Base-by-base conservation (phyloP, 2,797 vertebrate genomes). In the Aldrovandia affinis region DNA sequence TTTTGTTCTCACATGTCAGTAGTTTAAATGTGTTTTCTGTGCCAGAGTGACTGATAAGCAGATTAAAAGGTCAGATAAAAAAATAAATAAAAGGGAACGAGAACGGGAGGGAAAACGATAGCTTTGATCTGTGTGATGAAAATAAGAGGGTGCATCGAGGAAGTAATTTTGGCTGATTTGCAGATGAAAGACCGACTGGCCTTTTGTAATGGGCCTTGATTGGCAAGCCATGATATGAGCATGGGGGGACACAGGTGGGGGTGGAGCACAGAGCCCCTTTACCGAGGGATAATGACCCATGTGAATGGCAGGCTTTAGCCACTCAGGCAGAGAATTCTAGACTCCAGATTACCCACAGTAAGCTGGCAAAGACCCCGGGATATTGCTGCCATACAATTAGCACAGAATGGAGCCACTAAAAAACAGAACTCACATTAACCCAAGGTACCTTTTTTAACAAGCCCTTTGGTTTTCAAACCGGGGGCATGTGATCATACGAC, bases 101-200 rank as follows among this genome's bases (percentile, higher is more conserved):
- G 42, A 44, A 25, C 25, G 30, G 47, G 30, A 77, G 9, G 39
- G 42, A 77, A 77, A 73, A 22, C 30, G n/a, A n/a, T n/a, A 42
- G 42, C 39, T 77, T 77, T 77, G 39, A 77, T 77, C 73, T 77
- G 39, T 47, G 25, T 77, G 73, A 77, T 77, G 73, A 77, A 77
- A 77, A 77, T 77, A 77, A 77, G 73, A 25, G 73, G 73, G 39
- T 77, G 42, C 73, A n/a, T 77, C 73, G 47, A 77, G 73, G 73
- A 77, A 47, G 73, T 77, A 77, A 77, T 77, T 77, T 44, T 39
- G 47, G 73, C 73, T 77, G 73, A 77, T 77, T 77, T 77, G 39
- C 73, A 44, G 42, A 77, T 47, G 73, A 77, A 77, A 77, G 73
- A 77, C n/a, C n/a, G n/a, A n/a, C 73, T 75, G 39, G 42, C 39